Evolutionary conservation across 2,888 invertebrate genomes (phyloP), one percentile per base, ranked within the genome.

Genomic region (Eumerus sabulonum): DNA sequence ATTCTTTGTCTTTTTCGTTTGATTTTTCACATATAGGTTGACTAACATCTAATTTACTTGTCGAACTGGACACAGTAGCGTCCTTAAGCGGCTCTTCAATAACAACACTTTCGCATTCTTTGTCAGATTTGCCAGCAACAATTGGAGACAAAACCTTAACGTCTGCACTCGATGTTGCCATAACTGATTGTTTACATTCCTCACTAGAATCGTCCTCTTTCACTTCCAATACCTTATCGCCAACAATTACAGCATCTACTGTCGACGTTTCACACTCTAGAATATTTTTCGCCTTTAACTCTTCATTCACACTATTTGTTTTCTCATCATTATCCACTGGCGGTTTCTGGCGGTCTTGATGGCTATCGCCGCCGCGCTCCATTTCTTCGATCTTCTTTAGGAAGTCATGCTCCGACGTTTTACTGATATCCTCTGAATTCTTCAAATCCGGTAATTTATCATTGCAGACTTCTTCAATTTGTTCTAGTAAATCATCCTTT

Each of bases 381-480:
- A 79, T 76, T 67, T 82, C 82, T 19, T 82, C 82, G 9, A 82
- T 67, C 45, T 82, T 79, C 19, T 82, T 82, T n/a, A 83, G 40
- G 36, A 83, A 83, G 36, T 83, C 82, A 13, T 82, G 66, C 19
- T 83, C 82, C 0, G 83, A 77, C 0, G 76, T 50, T 45, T 82
- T 62, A 50, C 73, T 76, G 19, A 82, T 81, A 11, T 76, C 79
- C 42, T 70, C 76, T 1, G 67, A 51, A 9, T 64, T 57, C 40
- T 54, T 27, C 5, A 64, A 9, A 14, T 18, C 48, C 1, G 50
- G 19, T 5, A 7, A 9, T 5, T 82, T 81, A 45, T 82, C 81
- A 40, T 81, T 82, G 14, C 82, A 82, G 19, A 82, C 82, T 60
- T 77, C 82, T 27, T 82, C 82, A 35, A 82, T 82, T 67, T 82